These are phyloP conservation scores for Macrotrachela quadricornifera DNA, from an alignment of 1,140 invertebrate species.

Conservation along the genomic window DNA sequence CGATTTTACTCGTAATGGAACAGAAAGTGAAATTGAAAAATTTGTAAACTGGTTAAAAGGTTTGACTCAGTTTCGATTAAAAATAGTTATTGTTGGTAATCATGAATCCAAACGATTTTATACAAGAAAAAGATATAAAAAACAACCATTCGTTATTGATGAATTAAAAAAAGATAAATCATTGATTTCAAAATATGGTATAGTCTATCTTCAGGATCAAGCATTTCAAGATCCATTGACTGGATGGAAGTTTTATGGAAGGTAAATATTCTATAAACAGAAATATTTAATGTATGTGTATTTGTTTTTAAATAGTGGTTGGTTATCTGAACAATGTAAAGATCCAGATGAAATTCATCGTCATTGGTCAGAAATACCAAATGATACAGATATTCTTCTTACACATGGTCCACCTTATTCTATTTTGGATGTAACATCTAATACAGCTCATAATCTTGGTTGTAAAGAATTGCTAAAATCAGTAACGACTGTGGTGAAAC, in stretches of 20 bases:
- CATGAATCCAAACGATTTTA: slow-evolving; percentile 37
- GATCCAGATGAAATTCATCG: too few species aligned
- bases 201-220: too few species aligned
- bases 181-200: too few species aligned
- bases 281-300: too few species aligned
- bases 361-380: slow-evolving; percentile 53
- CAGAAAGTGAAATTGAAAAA: slow-evolving; percentile 46
- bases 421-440: slow-evolving; percentile 46
- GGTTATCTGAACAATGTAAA: too few species aligned
- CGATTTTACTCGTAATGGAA: slow-evolving; percentile 59
- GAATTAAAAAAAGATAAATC: too few species aligned
- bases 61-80: slow-evolving; percentile 50
- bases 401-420: slow-evolving; percentile 31
- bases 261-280: too few species aligned
- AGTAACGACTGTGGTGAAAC: slow-evolving; percentile 41
- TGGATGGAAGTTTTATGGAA: too few species aligned
- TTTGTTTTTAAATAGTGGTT: too few species aligned
- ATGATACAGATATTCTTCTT: slow-evolving; percentile 51
- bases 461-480: slow-evolving; percentile 51
- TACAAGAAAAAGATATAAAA: too few species aligned
- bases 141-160: too few species aligned
- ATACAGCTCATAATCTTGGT: slow-evolving; percentile 49
- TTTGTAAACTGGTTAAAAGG: slow-evolving; percentile 23
- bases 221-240: too few species aligned
- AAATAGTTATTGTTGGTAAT: slow-evolving; percentile 68